Evolutionary conservation across 2,797 vertebrate species (phyloP).

Genomic region (Calcarius lapponicus): DNA sequence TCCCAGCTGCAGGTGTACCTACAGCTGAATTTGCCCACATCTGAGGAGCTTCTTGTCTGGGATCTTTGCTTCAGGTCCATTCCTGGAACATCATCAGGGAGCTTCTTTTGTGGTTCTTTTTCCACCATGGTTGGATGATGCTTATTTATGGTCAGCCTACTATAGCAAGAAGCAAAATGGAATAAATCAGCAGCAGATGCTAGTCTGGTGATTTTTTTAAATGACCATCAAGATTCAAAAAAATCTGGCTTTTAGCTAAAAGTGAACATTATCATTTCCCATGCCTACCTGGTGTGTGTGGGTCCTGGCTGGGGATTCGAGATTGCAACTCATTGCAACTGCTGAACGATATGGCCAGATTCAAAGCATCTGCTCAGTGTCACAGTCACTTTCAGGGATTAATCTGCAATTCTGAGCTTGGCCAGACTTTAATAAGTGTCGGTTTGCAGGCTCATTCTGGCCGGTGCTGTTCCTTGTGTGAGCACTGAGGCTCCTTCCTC

Average conservation of each 20-base stretch:
- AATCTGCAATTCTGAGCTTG: neutral
- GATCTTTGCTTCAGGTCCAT: neutral
- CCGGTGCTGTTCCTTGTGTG: neutral
- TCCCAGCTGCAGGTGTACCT: neutral
- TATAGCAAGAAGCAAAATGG: neutral
- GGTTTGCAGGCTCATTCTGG: neutral
- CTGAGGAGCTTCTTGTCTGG: neutral
- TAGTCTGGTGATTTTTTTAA: neutral
- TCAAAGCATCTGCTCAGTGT: neutral
- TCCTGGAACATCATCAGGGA: neutral
- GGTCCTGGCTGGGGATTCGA: neutral
- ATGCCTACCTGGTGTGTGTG: neutral
- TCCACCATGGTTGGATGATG: neutral
- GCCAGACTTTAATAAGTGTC: neutral
- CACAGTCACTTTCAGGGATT: neutral
- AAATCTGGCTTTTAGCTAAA: neutral
- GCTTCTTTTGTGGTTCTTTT: neutral
- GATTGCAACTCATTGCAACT: neutral
- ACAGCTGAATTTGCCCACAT: neutral
- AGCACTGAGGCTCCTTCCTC: neutral
- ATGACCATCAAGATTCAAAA: neutral
- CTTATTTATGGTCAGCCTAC: neutral
- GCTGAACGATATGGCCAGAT: neutral
- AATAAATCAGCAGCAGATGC: neutral
- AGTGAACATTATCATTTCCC: neutral